Evolutionary conservation across 2,113 vertebrate genomes (phyloP), one percentile per base, ranked within the genome.

Genomic region (Pteruthius melanotis): DNA sequence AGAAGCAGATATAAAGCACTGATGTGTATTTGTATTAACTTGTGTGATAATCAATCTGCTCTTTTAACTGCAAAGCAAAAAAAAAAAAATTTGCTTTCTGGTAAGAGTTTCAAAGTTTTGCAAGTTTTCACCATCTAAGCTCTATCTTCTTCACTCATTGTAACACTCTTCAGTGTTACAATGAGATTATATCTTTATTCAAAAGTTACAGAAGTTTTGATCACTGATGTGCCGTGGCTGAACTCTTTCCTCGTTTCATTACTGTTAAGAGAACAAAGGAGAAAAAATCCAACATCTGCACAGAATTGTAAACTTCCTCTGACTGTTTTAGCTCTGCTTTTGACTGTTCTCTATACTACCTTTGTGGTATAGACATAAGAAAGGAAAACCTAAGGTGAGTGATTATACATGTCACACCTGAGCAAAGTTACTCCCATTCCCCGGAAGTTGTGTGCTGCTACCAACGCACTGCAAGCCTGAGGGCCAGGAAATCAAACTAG

Each of bases 151-250:
- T n/a, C n/a, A n/a, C n/a, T n/a, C n/a, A n/a, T n/a, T n/a, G n/a
- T n/a, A n/a, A n/a, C n/a, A n/a, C n/a, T 61, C 28, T 92, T 91
- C 50, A 37, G 15, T 91, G 15, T 61, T 83, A 76, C 19, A 89
- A 71, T 50, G 30, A 97, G 87, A 95, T 85, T 45, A 6, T 53
- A 94, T 93, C 93, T 95, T 65, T 85, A 89, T 72, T 79, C 50
- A 77, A 64, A 87, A 45, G 49, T 87, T 83, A 89, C 1, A 56
- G 40, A 83, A 84, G 89, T 89, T 96, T 94, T 83, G 91, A 94
- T 92, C 60, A 75, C 19, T 71, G 52, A 82, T 86, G 27, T 44
- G 39, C 85, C 42, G 72, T 5, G 17, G 47, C 63, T 95, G 27
- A 91, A 88, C 82, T 76, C 35, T 84, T 87, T 95, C 50, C 31